phyloP scores from a whole-genome alignment of 53 echinoderm and acorn worm genomes.

The Paracentrotus lividus region DNA sequence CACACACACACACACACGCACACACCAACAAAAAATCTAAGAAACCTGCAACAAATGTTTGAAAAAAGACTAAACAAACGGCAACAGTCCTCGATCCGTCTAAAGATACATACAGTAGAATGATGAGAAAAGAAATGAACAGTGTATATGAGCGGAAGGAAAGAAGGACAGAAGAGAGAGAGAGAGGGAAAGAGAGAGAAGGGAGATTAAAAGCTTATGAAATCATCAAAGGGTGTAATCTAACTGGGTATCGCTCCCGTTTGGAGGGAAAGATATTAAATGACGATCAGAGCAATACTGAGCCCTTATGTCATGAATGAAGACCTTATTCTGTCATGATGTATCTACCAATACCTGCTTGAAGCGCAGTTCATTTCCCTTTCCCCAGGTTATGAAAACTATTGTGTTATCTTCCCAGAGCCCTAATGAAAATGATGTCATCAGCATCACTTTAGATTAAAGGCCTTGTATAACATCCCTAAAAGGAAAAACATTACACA shows the following conservation, averaged over 20 bases:
- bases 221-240: constrained; percentile 13
- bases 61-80: too few species aligned
- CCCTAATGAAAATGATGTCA: constrained; percentile 32
- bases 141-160: too few species aligned
- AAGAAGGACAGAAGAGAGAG: neutral
- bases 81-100: too few species aligned
- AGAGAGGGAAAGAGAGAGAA: neutral
- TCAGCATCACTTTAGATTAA: neutral
- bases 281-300: neutral
- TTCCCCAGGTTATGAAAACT: constrained; percentile 24
- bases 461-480: neutral
- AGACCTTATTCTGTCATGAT: constrained; percentile 30
- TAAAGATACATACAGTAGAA: too few species aligned
- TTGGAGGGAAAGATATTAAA: neutral
- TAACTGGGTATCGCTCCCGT: constrained; percentile 34
- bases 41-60: too few species aligned
- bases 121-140: too few species aligned
- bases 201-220: neutral
- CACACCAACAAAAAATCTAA: too few species aligned
- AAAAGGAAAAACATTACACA: neutral
- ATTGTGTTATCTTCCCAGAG: neutral
- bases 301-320: constrained; percentile 33
- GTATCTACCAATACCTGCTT: neutral
- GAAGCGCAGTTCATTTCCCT: neutral
- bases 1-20: too few species aligned